Evolutionary conservation across 2,797 vertebrate species (phyloP).

Genomic region (Threskiornis aethiopicus): DNA sequence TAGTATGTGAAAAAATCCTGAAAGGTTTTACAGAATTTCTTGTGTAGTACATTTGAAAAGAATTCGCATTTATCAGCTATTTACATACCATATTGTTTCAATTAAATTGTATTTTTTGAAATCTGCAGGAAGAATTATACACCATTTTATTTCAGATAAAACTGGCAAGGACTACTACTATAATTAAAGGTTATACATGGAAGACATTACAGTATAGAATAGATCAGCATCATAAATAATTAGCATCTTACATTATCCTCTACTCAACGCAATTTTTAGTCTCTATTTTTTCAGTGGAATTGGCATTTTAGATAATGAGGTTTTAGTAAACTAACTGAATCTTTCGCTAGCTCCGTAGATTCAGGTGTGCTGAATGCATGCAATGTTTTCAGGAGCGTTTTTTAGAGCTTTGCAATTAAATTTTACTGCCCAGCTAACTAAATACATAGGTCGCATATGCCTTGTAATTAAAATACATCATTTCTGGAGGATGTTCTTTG

Average conservation of each 20-base stretch:
- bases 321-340: not conserved
- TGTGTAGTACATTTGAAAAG: not conserved
- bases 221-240: not conserved
- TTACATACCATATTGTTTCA: not conserved
- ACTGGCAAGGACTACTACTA: not conserved
- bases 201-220: not conserved
- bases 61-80: not conserved
- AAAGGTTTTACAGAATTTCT: not conserved
- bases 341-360: not conserved
- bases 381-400: slow-evolving; percentile 37
- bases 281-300: not conserved
- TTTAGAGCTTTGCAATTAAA: slow-evolving; percentile 52
- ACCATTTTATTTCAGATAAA: not conserved
- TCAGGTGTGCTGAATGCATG: not conserved
- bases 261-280: not conserved
- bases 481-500: slow-evolving; percentile 47
- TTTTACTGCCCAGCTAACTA: slow-evolving; percentile 52
- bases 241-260: not conserved
- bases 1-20: not conserved
- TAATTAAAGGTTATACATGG: not conserved
- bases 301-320: not conserved
- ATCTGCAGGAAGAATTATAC: not conserved
- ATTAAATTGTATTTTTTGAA: not conserved
- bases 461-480: slow-evolving; percentile 62
- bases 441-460: slow-evolving; percentile 38